Evolutionary conservation across 1,140 invertebrate species (phyloP).

Genomic region (Pygmarrhopalites habei): DNA sequence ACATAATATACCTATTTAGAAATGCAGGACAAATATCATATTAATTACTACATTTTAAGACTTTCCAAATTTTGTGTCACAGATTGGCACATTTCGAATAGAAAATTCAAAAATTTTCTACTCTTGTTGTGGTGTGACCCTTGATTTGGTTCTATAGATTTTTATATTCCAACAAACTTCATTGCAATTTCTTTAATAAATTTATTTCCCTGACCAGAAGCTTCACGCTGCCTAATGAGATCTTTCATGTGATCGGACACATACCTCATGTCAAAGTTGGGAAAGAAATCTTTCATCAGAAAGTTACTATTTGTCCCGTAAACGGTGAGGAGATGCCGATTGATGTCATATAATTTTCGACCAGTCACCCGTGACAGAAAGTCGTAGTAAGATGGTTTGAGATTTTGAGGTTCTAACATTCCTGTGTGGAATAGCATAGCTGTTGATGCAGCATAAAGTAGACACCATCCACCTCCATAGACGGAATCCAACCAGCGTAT

Average conservation of each 20-base stretch:
- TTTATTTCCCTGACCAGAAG: conserved; percentile 22
- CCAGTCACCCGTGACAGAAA: conserved; percentile 69
- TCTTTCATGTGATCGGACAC: conserved; percentile 31
- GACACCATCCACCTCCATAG: conserved; percentile 39
- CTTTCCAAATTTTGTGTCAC: no score
- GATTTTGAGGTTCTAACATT: conserved; percentile 66
- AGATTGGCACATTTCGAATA: no score
- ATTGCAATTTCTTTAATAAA: conserved; percentile 25
- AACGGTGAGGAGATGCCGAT: conserved; percentile 30
- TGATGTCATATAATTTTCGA: conserved; percentile 45
- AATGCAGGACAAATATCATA: no score
- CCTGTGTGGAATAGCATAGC: conserved; percentile 72
- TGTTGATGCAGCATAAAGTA: conserved; percentile 71
- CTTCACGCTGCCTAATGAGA: conserved; percentile 22
- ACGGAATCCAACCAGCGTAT: conserved; percentile 32
- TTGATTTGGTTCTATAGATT: no score
- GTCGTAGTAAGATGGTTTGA: conserved; percentile 75
- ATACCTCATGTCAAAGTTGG: conserved; percentile 22
- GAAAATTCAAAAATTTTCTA: no score
- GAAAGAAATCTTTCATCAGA: conserved; percentile 36
- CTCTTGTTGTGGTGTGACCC: no score
- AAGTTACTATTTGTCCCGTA: conserved; percentile 29
- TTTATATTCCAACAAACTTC: no score
- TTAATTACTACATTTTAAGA: no score
- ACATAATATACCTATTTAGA: no score